Evolutionary conservation across 2,888 invertebrate genomes (phyloP).

Genomic region (Drosophila parthenogenetica): DNA sequence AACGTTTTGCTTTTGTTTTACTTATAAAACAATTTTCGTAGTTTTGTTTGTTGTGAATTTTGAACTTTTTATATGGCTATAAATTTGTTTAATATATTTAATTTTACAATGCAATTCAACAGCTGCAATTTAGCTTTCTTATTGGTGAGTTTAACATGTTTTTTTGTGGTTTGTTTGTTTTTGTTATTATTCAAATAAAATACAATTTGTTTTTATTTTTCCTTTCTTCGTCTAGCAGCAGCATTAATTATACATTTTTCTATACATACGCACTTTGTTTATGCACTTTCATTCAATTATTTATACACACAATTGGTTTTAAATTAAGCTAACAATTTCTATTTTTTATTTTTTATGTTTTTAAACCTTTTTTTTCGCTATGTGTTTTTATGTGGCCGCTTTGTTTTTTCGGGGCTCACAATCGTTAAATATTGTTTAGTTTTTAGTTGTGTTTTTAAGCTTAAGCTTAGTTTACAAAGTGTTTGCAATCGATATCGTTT

Average conservation of each 20-base stretch:
- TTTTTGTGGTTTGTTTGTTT: not conserved
- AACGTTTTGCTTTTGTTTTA: constrained; percentile 44
- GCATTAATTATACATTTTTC: constrained; percentile 41
- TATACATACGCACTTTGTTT: constrained; percentile 25
- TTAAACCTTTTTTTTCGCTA: constrained; percentile 16
- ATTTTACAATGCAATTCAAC: constrained; percentile 46
- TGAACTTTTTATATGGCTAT: constrained; percentile 63
- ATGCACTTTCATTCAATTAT: constrained; percentile 44
- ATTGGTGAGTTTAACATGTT: constrained; percentile 18
- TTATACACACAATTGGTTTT: constrained; percentile 34
- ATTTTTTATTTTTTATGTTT: constrained; percentile 16
- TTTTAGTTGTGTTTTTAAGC: constrained; percentile 22
- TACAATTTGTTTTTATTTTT: constrained; percentile 37
- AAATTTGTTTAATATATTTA: constrained; percentile 42
- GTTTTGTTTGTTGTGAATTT: constrained; percentile 44
- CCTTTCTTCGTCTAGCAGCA: constrained; percentile 46
- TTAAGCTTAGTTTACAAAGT: constrained; percentile 52
- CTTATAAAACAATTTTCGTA: constrained; percentile 53
- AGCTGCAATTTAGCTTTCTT: constrained; percentile 24
- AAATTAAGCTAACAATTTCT: constrained; percentile 56
- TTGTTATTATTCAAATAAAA: constrained; percentile 38
- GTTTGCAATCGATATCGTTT: constrained; percentile 35
- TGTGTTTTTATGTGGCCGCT: constrained; percentile 20
- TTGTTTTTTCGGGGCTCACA: constrained; percentile 7
- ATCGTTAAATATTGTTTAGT: constrained; percentile 33